Base-by-base conservation (phyloP, 2,113 vertebrate species). In the Hiodon alosoides region DNA sequence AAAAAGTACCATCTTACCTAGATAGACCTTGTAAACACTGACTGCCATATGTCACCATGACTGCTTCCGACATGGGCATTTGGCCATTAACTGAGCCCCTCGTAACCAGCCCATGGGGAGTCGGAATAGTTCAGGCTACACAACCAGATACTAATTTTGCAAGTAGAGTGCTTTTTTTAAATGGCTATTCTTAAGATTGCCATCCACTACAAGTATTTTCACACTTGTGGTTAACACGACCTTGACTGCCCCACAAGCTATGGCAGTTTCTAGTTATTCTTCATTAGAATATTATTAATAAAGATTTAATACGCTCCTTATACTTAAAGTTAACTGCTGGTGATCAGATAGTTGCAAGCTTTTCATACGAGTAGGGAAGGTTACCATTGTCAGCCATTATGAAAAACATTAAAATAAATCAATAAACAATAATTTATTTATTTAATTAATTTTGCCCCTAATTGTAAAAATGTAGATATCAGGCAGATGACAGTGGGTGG, bases 401-500 rank as follows among this genome's bases (percentile, higher is more conserved):
- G 14, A 72, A 61, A 57, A 52, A 8, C 8, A 7, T 66, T 3
- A 31, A 71, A 57, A 14, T 2, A 52, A 46, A 67, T 5, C 67
- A 69, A 16, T 14, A 66, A 2, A 31, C 31, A 31, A 31, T 31
- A 31, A 31, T 31, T 31, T 1, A 31, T 31, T 31, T 31, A 31
- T 1, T 31, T 31, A 31, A 31, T 31, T 1, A 2, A 31, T 31
- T 31, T 31, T 89, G 83, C 76, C 81, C 76, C 65, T 79, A 78
- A 79, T 61, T 85, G 85, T 81, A 88, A 88, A 91, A 83, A 89
- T 86, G 87, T 79, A 79, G 84, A 79, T 72, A 4, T 69, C 75
- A 83, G 73, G 81, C 64, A 64, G 83, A 85, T 85, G 85, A 90
- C 87, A 89, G 88, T 89, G 90, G 88, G 88, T 89, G 88, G 89